A percentile compares a stretch with the other conserved stretches of the same genome.
phyloP scores from a whole-genome alignment of 2,888 invertebrate genomes.

The Caenorhabditis japonica region DNA sequence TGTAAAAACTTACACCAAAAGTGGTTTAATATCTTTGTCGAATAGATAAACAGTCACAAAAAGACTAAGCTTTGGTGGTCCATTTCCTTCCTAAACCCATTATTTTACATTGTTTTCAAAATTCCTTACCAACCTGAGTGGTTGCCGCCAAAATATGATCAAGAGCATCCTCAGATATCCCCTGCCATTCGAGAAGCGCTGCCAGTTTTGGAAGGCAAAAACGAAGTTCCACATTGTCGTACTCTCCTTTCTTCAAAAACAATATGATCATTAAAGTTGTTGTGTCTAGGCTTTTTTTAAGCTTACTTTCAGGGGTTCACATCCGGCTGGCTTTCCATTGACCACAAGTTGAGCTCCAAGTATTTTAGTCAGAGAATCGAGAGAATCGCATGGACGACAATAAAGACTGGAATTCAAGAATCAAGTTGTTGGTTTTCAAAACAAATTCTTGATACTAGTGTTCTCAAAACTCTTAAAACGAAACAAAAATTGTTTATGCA shows the following conservation, averaged over 20 bases:
- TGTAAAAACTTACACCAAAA: constrained; percentile 49
- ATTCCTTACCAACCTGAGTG: constrained; percentile 32
- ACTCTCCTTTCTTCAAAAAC: constrained; percentile 65
- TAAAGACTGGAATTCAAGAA: constrained; percentile 63
- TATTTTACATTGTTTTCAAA: background rate
- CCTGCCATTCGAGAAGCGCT: constrained; percentile 63
- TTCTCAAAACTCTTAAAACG: too few relatives aligned
- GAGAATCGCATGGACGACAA: constrained; percentile 62
- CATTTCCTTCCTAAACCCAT: constrained; percentile 52
- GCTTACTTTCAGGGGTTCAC: constrained; percentile 60
- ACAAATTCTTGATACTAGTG: too few relatives aligned
- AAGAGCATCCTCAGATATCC: constrained; percentile 60
- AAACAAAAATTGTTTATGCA: too few relatives aligned
- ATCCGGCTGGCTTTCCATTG: constrained; percentile 63
- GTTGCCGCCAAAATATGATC: constrained; percentile 62
- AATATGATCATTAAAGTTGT: constrained; percentile 1
- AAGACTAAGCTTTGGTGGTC: constrained; percentile 59
- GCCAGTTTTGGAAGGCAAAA: constrained; percentile 74
- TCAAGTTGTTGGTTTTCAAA: too few relatives aligned
- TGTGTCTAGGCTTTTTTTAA: background rate
- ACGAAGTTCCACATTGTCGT: constrained; percentile 72
- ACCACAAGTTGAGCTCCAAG: constrained; percentile 64
- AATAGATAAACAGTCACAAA: constrained; percentile 72
- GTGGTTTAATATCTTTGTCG: constrained; percentile 66
- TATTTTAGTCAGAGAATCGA: constrained; percentile 55